Percentiles rank a stretch among this genome's conserved stretches.
These are phyloP conservation scores for Zaprionus tsacasi DNA, from an alignment of 1,140 invertebrate species.

Conservation along the genomic window DNA sequence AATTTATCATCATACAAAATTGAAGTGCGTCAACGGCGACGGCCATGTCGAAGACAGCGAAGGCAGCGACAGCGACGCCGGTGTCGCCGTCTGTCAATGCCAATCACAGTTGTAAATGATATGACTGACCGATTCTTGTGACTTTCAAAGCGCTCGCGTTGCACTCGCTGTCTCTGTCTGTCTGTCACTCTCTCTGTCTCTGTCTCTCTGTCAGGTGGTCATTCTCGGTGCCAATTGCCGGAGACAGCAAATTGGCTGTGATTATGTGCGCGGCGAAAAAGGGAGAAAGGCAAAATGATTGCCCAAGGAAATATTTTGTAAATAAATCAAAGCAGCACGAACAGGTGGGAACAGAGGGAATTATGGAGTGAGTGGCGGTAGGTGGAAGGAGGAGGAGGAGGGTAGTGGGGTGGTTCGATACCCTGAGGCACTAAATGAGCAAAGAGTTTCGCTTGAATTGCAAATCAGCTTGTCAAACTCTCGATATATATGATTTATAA, in stretches of 20 bases:
- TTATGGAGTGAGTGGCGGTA: not conserved
- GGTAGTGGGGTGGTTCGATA: not conserved
- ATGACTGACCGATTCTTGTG: conserved; percentile 64
- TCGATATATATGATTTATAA: conserved; percentile 2
- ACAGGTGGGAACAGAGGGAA: not conserved
- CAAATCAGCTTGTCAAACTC: conserved; percentile 31
- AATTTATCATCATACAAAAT: conserved; percentile 79
- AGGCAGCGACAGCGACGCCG: conserved; percentile 47
- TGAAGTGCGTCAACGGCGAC: conserved; percentile 56
- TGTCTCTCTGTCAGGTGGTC: conserved; percentile 47
- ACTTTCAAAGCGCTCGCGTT: conserved; percentile 42
- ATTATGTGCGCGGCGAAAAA: not conserved
- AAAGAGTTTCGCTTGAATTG: conserved; percentile 12
- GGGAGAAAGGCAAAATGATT: conserved; percentile 25
- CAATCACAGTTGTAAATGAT: conserved; percentile 73
- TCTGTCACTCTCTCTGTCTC: conserved; percentile 34
- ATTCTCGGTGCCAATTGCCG: conserved; percentile 32
- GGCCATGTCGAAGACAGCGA: conserved; percentile 29
- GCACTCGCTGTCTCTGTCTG: not conserved
- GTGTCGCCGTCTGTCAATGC: conserved; percentile 70
- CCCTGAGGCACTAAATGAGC: not conserved
- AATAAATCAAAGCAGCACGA: conserved; percentile 39
- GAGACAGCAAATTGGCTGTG: conserved; percentile 37
- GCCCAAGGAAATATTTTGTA: conserved; percentile 40
- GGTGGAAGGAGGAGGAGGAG: not conserved